These are phyloP conservation scores for Rhagoletis pomonella DNA, from an alignment of 1,140 invertebrate genomes.

Conservation along the genomic window DNA sequence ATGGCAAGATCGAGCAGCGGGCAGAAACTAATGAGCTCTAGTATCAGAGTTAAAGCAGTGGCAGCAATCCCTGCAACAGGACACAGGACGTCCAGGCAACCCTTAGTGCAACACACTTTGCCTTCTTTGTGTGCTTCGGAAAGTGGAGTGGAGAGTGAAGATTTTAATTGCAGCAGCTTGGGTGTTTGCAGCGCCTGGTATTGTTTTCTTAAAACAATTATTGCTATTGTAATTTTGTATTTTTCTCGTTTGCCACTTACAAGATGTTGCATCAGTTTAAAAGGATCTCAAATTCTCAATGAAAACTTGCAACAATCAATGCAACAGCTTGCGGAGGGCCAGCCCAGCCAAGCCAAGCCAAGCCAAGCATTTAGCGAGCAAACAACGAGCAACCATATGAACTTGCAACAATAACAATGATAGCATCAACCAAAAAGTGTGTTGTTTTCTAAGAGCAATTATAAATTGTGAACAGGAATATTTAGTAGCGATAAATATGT, in stretches of 20 bases:
- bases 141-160: background rate
- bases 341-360: background rate
- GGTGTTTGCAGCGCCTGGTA: background rate
- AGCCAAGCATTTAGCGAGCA: slow-evolving; percentile 18
- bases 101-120: background rate
- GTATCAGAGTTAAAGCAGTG: background rate
- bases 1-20: background rate
- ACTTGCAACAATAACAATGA: slow-evolving; percentile 13
- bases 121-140: background rate
- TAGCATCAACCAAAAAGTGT: background rate
- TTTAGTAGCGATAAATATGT: slow-evolving; percentile 16
- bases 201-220: background rate
- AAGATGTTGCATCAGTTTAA: slow-evolving; percentile 28
- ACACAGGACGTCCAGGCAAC: background rate
- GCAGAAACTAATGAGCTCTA: background rate
- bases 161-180: too few species aligned
- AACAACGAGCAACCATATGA: slow-evolving; percentile 3
- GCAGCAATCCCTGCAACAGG: background rate
- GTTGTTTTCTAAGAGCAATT: background rate
- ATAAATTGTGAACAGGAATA: background rate
- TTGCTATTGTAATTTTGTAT: background rate
- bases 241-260: background rate
- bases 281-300: slow-evolving; percentile 10
- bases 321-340: background rate
- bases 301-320: slow-evolving; percentile 15